Evolutionary conservation across 2,797 vertebrate species (phyloP).

Genomic region (Melanogrammus aeglefinus): DNA sequence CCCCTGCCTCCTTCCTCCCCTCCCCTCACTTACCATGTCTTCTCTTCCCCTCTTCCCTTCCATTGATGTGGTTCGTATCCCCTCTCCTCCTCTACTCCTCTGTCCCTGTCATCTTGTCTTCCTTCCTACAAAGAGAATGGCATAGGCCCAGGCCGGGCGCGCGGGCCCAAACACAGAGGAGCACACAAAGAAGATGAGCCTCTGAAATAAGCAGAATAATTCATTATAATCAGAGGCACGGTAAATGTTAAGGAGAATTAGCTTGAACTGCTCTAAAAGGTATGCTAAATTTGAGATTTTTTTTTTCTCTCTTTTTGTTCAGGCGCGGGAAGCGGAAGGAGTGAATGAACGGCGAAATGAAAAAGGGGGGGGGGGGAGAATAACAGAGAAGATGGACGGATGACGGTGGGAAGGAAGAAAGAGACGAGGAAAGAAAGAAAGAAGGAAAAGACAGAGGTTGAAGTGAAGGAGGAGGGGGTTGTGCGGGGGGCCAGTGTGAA

Average conservation of each 20-base stretch:
- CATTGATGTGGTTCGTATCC: constrained; percentile 14
- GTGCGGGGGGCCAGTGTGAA: constrained; percentile 51
- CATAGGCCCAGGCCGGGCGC: not conserved
- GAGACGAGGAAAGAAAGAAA: constrained; percentile 8
- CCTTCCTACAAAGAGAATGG: constrained; percentile 1
- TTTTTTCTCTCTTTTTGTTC: not conserved
- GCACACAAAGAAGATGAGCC: not conserved
- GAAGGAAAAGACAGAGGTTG: constrained; percentile 31
- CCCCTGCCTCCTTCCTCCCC: constrained; percentile 26
- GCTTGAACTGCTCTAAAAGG: not conserved
- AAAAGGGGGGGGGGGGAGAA: not conserved
- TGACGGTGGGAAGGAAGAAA: not conserved
- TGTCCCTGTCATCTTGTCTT: constrained; percentile 11
- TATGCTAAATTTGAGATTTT: not conserved
- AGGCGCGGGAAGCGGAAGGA: not conserved
- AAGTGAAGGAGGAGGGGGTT: constrained; percentile 22
- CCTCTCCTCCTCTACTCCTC: constrained; percentile 24
- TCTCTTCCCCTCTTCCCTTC: constrained; percentile 22
- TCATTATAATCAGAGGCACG: not conserved
- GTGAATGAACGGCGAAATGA: not conserved
- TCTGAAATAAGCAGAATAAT: not conserved
- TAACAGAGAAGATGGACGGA: not conserved
- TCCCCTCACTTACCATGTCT: not conserved
- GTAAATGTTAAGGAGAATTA: not conserved
- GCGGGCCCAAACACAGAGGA: not conserved